Base-by-base conservation (phyloP, 2,797 vertebrate species). In the Oreochromis mossambicus region DNA sequence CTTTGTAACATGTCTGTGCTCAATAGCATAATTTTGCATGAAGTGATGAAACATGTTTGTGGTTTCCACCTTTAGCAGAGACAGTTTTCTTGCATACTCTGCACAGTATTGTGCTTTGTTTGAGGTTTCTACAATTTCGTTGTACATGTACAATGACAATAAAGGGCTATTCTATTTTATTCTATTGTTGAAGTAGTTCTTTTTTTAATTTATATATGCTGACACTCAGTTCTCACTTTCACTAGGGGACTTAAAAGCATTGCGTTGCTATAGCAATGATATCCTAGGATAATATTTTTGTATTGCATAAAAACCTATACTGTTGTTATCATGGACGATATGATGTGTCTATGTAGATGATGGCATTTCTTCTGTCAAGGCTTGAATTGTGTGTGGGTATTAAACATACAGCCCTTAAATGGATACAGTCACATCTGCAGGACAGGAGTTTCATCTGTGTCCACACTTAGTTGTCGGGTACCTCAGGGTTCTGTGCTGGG, bases 61-160 rank as follows among this genome's bases (percentile, higher is more conserved):
- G 2, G 63, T 68, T 68, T 24, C n/a, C n/a, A 43, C 63, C 8
- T 43, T 43, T 15, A 68, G 21, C 13, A 24, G 36, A 1, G 21
- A 43, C 38, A 6, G 2, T 68, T 68, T 24, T 68, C 13, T 3
- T 43, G 38, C 3, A 2, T 43, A 68, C 8, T 43, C 7, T 15
- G 8, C 0, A 68, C 3, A 0, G 12, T 24, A 68, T 7, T 24
- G 36, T 24, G 12, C 36, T 41, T 68, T 15, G n/a, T 9, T 68
- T 0, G 63, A 68, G 0, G 32, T n/a, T 63, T 2, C 58, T 32
- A 36, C 1, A 61, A 7, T 61, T 61, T 58, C 1, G 5, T 2
- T 58, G 56, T 1, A 58, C 29, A 58, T 11, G 0, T 58, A 58
- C 56, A 32, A 58, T 58, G 19, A 34, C 56, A 32, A 34, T 58